Conservation (phyloP, 2,797 vertebrate genomes). For the Notoglanidium macrostoma region DNA sequence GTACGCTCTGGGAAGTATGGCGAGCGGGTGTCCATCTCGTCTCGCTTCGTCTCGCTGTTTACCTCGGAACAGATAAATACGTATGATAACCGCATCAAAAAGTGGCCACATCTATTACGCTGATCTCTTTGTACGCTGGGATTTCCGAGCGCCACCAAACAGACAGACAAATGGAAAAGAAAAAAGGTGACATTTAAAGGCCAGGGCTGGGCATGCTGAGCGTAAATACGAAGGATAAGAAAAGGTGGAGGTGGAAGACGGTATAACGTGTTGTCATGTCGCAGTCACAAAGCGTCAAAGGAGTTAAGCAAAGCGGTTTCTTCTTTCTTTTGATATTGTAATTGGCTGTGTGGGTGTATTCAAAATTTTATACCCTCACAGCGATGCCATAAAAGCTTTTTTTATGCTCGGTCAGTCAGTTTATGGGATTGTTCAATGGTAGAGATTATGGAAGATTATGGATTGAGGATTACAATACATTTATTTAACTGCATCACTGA, state of each 20-base stretch:
- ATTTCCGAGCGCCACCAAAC: conserved; percentile 46
- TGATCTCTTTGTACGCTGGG: conserved; percentile 46
- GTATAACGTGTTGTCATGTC: conserved; percentile 29
- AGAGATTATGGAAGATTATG: background rate
- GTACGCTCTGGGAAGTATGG: conserved; percentile 40
- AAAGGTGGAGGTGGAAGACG: conserved; percentile 48
- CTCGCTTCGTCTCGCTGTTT: conserved; percentile 33
- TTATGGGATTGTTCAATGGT: conserved; percentile 2
- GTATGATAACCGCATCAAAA: conserved; percentile 58
- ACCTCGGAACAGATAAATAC: conserved; percentile 62
- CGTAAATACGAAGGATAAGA: conserved; percentile 54
- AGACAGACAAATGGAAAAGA: conserved; percentile 50
- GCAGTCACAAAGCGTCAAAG: conserved; percentile 21
- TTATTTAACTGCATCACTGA: background rate
- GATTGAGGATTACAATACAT: background rate
- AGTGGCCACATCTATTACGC: conserved; percentile 52
- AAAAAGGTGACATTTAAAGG: conserved; percentile 60
- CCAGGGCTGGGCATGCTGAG: conserved; percentile 35
- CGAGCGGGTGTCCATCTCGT: conserved; percentile 43
- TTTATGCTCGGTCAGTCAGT: background rate
- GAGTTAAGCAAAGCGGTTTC: conserved; percentile 20
- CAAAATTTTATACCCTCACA: background rate
- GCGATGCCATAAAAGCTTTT: background rate
- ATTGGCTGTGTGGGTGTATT: conserved; percentile 41
- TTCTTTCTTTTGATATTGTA: conserved; percentile 37